Evolutionary conservation across 1,140 invertebrate species (phyloP).

Genomic region (Drosophila mauritiana): DNA sequence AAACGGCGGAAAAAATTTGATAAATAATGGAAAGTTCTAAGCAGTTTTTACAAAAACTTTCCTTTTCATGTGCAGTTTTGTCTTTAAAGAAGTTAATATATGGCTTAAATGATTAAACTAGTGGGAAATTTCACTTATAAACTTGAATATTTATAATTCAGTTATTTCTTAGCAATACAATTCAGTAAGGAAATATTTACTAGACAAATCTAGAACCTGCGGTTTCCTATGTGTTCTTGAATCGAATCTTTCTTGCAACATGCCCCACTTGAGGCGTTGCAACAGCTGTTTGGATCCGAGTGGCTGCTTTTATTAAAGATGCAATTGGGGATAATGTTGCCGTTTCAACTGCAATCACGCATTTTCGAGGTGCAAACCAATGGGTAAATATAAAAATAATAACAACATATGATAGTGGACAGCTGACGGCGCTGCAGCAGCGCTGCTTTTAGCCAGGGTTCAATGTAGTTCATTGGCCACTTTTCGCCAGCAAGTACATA

Average conservation of each 20-base stretch:
- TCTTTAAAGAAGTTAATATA: too few species aligned
- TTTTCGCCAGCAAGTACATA: conserved; percentile 66
- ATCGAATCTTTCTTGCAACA: conserved; percentile 8
- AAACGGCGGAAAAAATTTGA: not conserved
- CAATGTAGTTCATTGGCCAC: conserved; percentile 80
- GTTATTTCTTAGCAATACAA: not conserved
- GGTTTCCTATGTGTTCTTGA: not conserved
- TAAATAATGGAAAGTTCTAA: not conserved
- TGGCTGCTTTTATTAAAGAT: conserved; percentile 4
- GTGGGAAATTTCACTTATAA: too few species aligned
- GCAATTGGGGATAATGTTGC: not conserved
- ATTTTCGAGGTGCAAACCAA: conserved; percentile 19
- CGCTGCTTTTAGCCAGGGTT: conserved; percentile 59
- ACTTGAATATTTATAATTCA: not conserved
- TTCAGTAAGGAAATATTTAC: not conserved
- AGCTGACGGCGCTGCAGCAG: conserved; percentile 58
- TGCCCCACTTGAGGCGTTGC: not conserved
- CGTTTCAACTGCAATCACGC: conserved; percentile 1
- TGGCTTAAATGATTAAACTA: too few species aligned
- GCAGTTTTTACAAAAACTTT: too few species aligned
- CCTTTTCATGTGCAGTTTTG: too few species aligned
- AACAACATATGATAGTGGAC: conserved; percentile 64
- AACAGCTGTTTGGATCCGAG: conserved; percentile 22
- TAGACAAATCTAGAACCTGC: conserved; percentile 1
- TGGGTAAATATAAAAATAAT: conserved; percentile 29